Evolutionary conservation across 2,888 invertebrate species (phyloP).

Genomic region (Lagria hirta): DNA sequence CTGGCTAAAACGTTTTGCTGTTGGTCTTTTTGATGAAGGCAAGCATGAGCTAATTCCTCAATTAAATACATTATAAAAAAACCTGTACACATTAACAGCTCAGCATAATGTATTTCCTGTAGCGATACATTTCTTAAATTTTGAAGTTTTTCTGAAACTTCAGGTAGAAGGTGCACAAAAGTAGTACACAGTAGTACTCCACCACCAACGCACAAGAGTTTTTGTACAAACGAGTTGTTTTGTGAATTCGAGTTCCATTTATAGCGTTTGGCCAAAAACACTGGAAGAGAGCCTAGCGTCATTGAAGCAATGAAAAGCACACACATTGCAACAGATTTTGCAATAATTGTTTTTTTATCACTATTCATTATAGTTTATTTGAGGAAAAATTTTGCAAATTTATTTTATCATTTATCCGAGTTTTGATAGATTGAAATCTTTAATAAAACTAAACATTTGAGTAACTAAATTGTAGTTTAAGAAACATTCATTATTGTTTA

Average conservation of each 20-base stretch:
- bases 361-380: constrained; percentile 9
- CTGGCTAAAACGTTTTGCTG: constrained; percentile 38
- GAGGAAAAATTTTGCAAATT: no score
- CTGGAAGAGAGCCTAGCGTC: constrained; percentile 72
- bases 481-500: no score
- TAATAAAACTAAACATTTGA: no score
- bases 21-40: constrained; percentile 59
- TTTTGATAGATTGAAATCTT: no score
- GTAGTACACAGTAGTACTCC: constrained; percentile 81
- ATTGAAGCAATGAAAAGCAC: constrained; percentile 76
- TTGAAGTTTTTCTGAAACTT: constrained; percentile 66
- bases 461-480: no score
- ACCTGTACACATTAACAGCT: constrained; percentile 72
- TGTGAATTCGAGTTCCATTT: constrained; percentile 59
- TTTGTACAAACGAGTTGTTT: constrained; percentile 58
- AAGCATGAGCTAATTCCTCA: constrained; percentile 74
- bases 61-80: constrained; percentile 78
- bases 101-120: constrained; percentile 64
- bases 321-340: constrained; percentile 78
- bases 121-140: constrained; percentile 60
- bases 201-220: constrained; percentile 76
- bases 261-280: constrained; percentile 67
- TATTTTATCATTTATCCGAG: no score
- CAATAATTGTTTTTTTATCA: constrained; percentile 42
- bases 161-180: constrained; percentile 78